Evolutionary conservation across 2,797 vertebrate genomes (phyloP), one percentile per base, ranked within the genome.

Genomic region (Otus scops): DNA sequence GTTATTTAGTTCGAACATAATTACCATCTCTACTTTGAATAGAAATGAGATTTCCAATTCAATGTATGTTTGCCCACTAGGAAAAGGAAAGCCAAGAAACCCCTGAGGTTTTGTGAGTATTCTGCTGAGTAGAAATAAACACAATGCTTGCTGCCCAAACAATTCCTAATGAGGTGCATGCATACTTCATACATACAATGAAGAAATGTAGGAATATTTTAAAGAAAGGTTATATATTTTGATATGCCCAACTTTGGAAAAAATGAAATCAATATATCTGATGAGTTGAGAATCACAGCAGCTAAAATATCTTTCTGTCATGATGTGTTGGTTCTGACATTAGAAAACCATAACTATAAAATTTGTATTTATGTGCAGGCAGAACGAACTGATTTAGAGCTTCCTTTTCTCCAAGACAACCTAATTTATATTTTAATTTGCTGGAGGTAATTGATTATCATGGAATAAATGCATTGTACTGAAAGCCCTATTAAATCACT

Each of bases 381-480:
- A 93, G 88, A 97, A 92, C 0, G 1, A 97, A 94, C 87, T 95
- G 95, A 97, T 97, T 97, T 93, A 96, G 92, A 87, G 75, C 65
- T 96, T 96, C 86, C 82, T 89, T 93, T 91, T 87, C 91, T 91
- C 83, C 51, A 34, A 79, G 95, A 94, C 96, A 97, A 95, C 71
- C 61, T 92, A 95, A 96, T 96, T 96, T 96, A 95, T 96, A 94
- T 96, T 98, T 98, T 97, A 97, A 98, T 97, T 98, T 97, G 94
- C 95, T 92, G 75, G 68, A 94, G 89, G 84, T 96, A 98, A 98
- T 97, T 96, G 97, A 98, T 98, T 97, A 97, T 92, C 89, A 91
- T 94, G 89, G 95, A 95, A 96, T 97, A 98, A 98, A 98, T 94
- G 81, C 71, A 84, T 88, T 95, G 78, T 96, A 96, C 97, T 94